Conservation (phyloP, 2,113 vertebrate species). For the Theropithecus gelada region DNA sequence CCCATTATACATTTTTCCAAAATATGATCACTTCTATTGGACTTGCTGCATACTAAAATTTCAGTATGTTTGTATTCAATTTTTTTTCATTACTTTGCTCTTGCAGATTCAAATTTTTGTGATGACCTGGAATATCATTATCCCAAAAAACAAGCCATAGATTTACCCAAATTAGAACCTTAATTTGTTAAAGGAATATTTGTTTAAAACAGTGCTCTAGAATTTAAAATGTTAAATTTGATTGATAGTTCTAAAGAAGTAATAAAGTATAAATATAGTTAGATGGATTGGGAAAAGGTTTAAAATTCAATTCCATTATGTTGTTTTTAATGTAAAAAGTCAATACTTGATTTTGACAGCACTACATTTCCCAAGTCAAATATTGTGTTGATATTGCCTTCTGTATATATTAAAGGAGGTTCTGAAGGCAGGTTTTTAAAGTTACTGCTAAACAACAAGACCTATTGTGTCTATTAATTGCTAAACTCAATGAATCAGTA, state of each 20-base stretch:
- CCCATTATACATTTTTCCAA: not conserved
- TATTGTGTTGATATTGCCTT: not conserved
- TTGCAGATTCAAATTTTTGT: not conserved
- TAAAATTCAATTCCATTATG: not conserved
- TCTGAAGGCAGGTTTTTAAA: not conserved
- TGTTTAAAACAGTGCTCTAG: slow-evolving; percentile 37
- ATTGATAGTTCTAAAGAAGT: slow-evolving; percentile 41
- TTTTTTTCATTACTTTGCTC: slow-evolving; percentile 7
- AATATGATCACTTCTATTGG: not conserved
- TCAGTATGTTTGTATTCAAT: not conserved
- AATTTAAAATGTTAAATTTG: slow-evolving; percentile 38
- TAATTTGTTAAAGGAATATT: slow-evolving; percentile 37
- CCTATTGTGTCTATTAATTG: not conserved
- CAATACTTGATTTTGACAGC: slow-evolving; percentile 25
- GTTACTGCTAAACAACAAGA: not conserved
- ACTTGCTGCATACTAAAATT: not conserved
- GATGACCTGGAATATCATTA: slow-evolving; percentile 8
- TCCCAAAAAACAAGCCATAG: not conserved
- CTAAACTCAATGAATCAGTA: not conserved
- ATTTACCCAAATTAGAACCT: slow-evolving; percentile 30
- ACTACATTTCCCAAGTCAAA: not conserved
- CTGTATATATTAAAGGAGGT: not conserved
- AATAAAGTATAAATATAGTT: not conserved
- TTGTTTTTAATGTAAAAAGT: not conserved
- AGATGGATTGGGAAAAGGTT: not conserved